Evolutionary conservation across 1,140 invertebrate genomes (phyloP).

Genomic region (Ceratoteleas bidentatus): DNA sequence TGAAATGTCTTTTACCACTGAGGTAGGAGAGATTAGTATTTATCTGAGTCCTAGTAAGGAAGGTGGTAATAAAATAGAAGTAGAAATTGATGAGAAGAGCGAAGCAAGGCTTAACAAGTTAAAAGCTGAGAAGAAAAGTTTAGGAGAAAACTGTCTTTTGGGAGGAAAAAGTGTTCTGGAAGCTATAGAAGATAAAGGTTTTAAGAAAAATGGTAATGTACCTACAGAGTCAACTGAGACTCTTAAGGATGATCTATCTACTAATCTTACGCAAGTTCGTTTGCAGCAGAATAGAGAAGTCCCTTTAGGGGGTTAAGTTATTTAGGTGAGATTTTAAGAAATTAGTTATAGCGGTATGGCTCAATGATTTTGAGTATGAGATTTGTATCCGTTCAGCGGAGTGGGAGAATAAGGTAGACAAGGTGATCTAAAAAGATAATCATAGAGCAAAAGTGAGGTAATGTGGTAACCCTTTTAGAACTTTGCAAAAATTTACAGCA

Average conservation of each 20-base stretch:
- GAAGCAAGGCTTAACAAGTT: slow-evolving; percentile 24
- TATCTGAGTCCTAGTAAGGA: slow-evolving; percentile 29
- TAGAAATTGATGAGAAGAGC: slow-evolving; percentile 19
- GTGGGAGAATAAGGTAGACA: not conserved
- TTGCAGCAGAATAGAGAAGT: no score
- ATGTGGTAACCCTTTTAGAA: not conserved
- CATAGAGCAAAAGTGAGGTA: no score
- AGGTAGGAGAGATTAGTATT: slow-evolving; percentile 33
- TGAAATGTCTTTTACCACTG: slow-evolving; percentile 29
- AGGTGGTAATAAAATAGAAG: slow-evolving; percentile 31
- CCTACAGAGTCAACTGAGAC: no score
- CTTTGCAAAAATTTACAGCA: slow-evolving; percentile 30
- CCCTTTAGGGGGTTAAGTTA: no score
- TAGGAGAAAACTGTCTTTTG: slow-evolving; percentile 27
- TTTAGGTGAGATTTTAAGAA: no score
- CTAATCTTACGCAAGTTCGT: no score
- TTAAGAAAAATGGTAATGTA: slow-evolving; percentile 18
- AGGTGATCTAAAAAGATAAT: no score
- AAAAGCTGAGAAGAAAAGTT: slow-evolving; percentile 29
- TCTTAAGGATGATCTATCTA: no score
- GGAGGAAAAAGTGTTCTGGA: slow-evolving; percentile 25
- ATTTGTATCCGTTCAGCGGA: not conserved
- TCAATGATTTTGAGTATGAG: no score
- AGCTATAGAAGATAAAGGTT: slow-evolving; percentile 12
- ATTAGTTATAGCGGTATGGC: no score